Conservation (phyloP, 2,797 vertebrate species). For the Brachyrhaphis roseni region DNA sequence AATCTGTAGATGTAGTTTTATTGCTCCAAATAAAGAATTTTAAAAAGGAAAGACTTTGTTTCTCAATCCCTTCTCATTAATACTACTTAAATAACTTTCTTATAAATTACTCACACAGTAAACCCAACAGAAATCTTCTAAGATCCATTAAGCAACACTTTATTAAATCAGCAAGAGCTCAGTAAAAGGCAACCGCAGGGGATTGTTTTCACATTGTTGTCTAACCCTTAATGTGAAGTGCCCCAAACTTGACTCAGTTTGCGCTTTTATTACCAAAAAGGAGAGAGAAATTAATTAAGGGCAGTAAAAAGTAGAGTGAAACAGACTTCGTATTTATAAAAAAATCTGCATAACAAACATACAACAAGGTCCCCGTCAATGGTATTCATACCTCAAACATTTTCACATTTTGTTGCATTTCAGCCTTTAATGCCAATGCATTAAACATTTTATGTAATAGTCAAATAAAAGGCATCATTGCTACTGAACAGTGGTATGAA, state of each 20-base stretch:
- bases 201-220: background rate
- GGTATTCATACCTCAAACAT: background rate
- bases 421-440: background rate
- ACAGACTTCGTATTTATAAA: background rate
- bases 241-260: background rate
- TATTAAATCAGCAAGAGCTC: constrained; percentile 1
- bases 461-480: background rate
- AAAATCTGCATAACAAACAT: background rate
- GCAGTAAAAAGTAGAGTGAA: background rate
- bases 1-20: background rate
- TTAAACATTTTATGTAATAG: background rate
- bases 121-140: background rate
- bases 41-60: background rate
- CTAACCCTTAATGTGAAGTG: background rate
- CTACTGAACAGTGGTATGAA: background rate
- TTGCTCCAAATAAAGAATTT: background rate
- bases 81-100: background rate
- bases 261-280: background rate
- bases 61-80: background rate
- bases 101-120: background rate
- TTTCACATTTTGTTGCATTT: background rate
- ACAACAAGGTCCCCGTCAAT: background rate
- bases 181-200: background rate
- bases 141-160: constrained; percentile 1
- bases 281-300: constrained; percentile 3